A percentile compares a stretch with the other conserved stretches of the same genome.
Evolutionary conservation across 1,140 invertebrate genomes (phyloP).

Genomic region (Philaenus spumarius): DNA sequence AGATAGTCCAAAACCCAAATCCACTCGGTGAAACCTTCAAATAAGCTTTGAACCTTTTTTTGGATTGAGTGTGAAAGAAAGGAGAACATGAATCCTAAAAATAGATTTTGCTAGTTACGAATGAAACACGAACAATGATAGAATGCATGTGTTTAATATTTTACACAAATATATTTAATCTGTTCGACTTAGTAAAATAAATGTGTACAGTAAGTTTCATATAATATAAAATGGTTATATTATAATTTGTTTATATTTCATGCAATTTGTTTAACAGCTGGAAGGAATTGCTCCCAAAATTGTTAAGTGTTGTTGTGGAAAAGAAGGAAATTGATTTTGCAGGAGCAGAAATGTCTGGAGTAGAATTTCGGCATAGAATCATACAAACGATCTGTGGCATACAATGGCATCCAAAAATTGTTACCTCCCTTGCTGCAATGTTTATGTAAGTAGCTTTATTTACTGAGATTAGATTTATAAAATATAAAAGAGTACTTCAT

Average conservation of each 20-base stretch:
- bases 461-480: no score
- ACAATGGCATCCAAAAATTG: slow-evolving; percentile 36
- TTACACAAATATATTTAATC: background rate
- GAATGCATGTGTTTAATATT: background rate
- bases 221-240: background rate
- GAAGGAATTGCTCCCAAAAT: slow-evolving; percentile 43
- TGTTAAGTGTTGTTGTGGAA: slow-evolving; percentile 41
- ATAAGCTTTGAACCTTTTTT: no score
- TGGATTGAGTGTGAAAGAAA: no score
- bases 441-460: slow-evolving; percentile 39
- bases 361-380: slow-evolving; percentile 42
- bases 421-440: slow-evolving; percentile 43
- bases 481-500: no score
- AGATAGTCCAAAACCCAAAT: no score
- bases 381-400: slow-evolving; percentile 39
- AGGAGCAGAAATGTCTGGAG: slow-evolving; percentile 38
- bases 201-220: background rate
- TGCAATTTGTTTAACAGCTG: slow-evolving; percentile 36
- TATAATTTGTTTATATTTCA: background rate
- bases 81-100: background rate
- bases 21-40: no score
- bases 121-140: background rate
- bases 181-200: background rate
- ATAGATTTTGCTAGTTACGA: background rate
- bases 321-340: slow-evolving; percentile 39